Conservation (phyloP, 2,113 vertebrate genomes). For the Dinomys branickii region DNA sequence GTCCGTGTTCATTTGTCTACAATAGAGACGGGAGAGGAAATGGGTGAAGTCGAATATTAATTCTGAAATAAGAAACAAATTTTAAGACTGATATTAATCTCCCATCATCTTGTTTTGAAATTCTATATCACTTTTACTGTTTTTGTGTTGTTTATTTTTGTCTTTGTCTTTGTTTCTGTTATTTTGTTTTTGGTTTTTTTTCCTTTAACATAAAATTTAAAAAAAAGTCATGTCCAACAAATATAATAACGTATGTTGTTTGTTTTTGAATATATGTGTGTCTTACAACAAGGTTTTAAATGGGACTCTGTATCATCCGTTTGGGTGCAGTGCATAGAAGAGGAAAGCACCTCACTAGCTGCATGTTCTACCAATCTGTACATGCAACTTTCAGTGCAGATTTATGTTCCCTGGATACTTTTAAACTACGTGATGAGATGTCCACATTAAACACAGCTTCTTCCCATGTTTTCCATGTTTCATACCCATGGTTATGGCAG, state of each 20-base stretch:
- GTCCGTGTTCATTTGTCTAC: not conserved
- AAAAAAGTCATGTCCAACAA: not conserved
- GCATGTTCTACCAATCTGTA: not conserved
- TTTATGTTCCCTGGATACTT: not conserved
- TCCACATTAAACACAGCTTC: constrained; percentile 21
- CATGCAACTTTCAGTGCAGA: not conserved
- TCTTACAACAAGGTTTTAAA: not conserved
- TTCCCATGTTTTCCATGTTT: not conserved
- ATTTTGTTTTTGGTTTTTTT: no score
- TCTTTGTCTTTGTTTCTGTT: no score
- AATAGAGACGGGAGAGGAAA: constrained; percentile 20
- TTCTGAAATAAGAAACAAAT: constrained; percentile 31
- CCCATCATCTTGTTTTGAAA: no score
- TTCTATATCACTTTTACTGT: no score
- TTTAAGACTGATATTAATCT: not conserved
- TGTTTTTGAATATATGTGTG: not conserved
- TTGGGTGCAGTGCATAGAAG: not conserved
- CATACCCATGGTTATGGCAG: not conserved
- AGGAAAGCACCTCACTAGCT: not conserved
- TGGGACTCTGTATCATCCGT: not conserved
- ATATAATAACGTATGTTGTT: not conserved
- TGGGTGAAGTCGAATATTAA: not conserved
- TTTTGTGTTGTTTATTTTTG: no score
- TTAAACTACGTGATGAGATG: not conserved
- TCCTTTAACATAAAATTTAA: no score